Evolutionary conservation across 2,113 vertebrate species (phyloP).

Genomic region (Salvelinus alpinus): DNA sequence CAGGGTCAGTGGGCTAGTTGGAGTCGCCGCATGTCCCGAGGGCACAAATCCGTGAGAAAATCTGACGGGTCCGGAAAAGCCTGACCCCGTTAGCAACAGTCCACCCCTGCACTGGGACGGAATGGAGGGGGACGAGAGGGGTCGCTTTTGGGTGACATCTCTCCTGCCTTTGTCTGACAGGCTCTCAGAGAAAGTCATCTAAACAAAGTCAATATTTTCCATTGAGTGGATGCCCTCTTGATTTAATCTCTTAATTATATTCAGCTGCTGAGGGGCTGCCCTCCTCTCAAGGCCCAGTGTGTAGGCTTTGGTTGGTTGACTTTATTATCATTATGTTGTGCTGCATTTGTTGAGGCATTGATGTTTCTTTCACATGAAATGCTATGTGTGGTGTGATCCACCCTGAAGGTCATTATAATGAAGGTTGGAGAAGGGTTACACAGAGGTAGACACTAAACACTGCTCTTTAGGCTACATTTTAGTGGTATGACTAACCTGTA

Average conservation of each 20-base stretch:
- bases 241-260: slow-evolving; percentile 23
- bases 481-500: too few relatives aligned
- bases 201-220: slow-evolving; percentile 69
- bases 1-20: slow-evolving; percentile 64
- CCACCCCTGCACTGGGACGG: slow-evolving; percentile 21
- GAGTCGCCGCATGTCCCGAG: slow-evolving; percentile 38
- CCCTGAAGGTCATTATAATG: too few relatives aligned
- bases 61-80: slow-evolving; percentile 32
- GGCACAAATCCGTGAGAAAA: slow-evolving; percentile 68
- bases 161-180: slow-evolving; percentile 39
- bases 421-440: too few relatives aligned
- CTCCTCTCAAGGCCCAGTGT: neutral
- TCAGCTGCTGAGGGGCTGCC: slow-evolving; percentile 25
- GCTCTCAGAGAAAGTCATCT: slow-evolving; percentile 35
- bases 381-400: too few relatives aligned
- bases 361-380: slow-evolving; percentile 5
- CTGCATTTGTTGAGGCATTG: neutral
- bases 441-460: too few relatives aligned
- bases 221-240: slow-evolving; percentile 42
- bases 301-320: neutral
- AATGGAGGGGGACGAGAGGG: slow-evolving; percentile 16
- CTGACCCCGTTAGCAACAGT: slow-evolving; percentile 38
- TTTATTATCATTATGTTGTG: slow-evolving; percentile 1
- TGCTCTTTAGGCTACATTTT: too few relatives aligned
- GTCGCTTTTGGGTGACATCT: slow-evolving; percentile 29